phyloP scores from a whole-genome alignment of 2,888 invertebrate genomes.

The Aspidapion aeneum region DNA sequence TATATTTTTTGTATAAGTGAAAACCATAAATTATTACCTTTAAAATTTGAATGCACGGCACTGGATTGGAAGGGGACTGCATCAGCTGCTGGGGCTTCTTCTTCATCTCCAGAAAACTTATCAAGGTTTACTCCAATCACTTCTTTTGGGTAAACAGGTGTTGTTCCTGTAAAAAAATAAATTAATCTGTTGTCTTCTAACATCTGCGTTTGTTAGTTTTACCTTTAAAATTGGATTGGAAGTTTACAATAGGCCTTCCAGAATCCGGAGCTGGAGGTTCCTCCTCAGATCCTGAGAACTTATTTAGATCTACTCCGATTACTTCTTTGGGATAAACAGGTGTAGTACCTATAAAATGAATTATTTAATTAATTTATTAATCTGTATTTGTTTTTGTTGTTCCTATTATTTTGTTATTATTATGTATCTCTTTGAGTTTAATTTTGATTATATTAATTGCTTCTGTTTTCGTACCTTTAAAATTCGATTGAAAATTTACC shows the following conservation, averaged over 20 bases:
- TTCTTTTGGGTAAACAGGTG: slow-evolving; percentile 34
- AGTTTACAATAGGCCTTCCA: slow-evolving; percentile 14
- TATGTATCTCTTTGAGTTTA: no score
- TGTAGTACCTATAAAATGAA: slow-evolving; percentile 18
- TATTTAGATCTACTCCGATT: slow-evolving; percentile 12
- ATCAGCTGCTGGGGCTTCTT: slow-evolving; percentile 6
- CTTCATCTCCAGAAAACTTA: slow-evolving; percentile 18
- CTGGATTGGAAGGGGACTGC: neutral
- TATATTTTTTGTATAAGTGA: neutral
- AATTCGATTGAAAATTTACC: slow-evolving; percentile 22
- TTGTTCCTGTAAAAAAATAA: slow-evolving; percentile 31
- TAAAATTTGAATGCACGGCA: slow-evolving; percentile 27
- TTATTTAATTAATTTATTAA: no score
- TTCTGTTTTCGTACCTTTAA: no score
- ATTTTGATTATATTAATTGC: no score
- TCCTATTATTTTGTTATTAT: no score
- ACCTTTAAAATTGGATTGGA: slow-evolving; percentile 24
- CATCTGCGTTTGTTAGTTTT: neutral
- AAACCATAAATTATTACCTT: slow-evolving; percentile 18
- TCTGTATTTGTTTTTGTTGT: no score
- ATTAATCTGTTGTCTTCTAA: neutral
- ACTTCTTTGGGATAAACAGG: slow-evolving; percentile 20
- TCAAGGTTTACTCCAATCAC: slow-evolving; percentile 24
- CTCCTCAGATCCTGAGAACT: slow-evolving; percentile 17
- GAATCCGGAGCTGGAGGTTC: slow-evolving; percentile 8